Conservation (phyloP, 1,140 invertebrate species). For the Neelides sp. region DNA sequence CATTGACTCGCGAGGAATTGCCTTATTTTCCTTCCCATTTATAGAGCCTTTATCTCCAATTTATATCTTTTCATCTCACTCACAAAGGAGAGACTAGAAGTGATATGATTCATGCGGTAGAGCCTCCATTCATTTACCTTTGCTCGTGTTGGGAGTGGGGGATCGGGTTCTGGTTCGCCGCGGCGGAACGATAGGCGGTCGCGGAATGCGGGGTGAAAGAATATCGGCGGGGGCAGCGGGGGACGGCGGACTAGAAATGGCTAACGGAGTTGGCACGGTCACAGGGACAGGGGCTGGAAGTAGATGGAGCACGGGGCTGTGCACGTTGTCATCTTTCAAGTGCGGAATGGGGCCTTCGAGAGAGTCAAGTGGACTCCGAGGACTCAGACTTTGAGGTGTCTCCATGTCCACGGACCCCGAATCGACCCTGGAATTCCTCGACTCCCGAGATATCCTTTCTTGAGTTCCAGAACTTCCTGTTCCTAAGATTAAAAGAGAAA, state of each 20-base stretch:
- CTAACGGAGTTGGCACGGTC: constrained; percentile 20
- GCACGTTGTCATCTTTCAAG: constrained; percentile 15
- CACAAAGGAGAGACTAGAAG: too few species aligned
- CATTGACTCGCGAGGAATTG: too few species aligned
- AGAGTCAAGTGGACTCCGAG: constrained; percentile 35
- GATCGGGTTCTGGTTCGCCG: constrained; percentile 21
- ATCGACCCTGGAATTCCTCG: constrained; percentile 33
- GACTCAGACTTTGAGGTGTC: constrained; percentile 35
- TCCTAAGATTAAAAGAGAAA: not conserved
- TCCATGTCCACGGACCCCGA: constrained; percentile 36
- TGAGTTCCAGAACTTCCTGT: not conserved
- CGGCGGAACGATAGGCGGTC: constrained; percentile 24
- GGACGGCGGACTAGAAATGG: constrained; percentile 24
- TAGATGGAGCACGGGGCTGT: constrained; percentile 13
- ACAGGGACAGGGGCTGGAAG: constrained; percentile 28
- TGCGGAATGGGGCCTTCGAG: constrained; percentile 31
- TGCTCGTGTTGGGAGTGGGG: constrained; percentile 31
- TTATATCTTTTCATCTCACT: not conserved
- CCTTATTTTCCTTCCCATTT: too few species aligned
- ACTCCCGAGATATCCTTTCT: constrained; percentile 1
- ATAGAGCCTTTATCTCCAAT: not conserved
- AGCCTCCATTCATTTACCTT: constrained; percentile 27
- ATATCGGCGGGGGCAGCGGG: constrained; percentile 26
- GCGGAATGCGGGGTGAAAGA: constrained; percentile 17
- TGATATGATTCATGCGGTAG: too few species aligned